Percentiles rank a stretch among this genome's conserved stretches.
These are phyloP conservation scores for Delphinapterus leucas DNA, from an alignment of 2,113 vertebrate genomes.

Conservation along the genomic window DNA sequence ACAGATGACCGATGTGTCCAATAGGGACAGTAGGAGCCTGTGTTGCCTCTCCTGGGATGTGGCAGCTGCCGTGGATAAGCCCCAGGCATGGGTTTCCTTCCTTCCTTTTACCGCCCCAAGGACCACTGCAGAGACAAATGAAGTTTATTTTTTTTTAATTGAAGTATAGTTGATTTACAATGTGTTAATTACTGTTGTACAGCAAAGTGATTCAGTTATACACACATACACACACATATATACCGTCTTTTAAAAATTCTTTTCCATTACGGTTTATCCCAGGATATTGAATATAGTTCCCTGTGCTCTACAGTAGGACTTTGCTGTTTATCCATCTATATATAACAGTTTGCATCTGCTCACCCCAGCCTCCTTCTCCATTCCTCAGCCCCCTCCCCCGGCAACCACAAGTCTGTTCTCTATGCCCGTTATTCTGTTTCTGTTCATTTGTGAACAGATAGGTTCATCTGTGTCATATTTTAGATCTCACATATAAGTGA, in stretches of 20 bases:
- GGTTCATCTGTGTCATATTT: background rate
- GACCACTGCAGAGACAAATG: background rate
- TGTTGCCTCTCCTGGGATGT: background rate
- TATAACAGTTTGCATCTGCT: background rate
- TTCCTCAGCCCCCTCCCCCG: background rate
- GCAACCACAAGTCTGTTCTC: background rate
- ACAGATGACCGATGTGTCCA: background rate
- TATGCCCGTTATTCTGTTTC: background rate
- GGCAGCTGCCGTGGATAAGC: fast-evolving
- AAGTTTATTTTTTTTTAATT: background rate
- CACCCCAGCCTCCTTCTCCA: background rate
- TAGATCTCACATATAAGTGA: background rate
- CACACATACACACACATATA: too few relatives aligned
- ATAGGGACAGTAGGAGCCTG: background rate
- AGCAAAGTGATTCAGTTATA: background rate
- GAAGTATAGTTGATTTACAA: background rate
- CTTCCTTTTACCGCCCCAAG: background rate
- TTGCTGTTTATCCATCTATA: background rate
- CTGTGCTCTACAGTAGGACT: background rate
- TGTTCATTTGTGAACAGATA: background rate
- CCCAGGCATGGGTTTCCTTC: background rate
- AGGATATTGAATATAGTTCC: background rate
- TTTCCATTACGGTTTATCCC: background rate
- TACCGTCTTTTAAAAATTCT: too few relatives aligned
- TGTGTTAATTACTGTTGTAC: background rate